Evolutionary conservation across 1,140 invertebrate genomes (phyloP).

Genomic region (Anadara kagoshimensis): DNA sequence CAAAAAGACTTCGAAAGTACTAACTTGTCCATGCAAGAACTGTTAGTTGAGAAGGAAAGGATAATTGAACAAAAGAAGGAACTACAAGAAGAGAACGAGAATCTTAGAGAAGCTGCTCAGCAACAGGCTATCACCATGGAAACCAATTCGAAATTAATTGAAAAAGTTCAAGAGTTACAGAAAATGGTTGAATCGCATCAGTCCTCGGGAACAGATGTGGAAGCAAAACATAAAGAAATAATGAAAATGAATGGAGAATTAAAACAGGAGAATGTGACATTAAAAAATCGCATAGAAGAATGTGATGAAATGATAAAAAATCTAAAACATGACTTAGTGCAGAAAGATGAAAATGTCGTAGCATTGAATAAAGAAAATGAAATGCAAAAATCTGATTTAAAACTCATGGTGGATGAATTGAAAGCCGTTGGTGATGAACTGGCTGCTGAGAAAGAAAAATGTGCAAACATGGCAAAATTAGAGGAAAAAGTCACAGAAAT

Average conservation of each 20-base stretch:
- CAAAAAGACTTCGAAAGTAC: slow-evolving; percentile 13
- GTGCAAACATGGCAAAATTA: no score
- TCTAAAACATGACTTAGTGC: slow-evolving; percentile 31
- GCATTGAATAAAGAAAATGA: slow-evolving; percentile 21
- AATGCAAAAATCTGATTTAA: neutral
- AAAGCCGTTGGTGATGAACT: neutral
- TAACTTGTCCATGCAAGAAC: slow-evolving; percentile 16
- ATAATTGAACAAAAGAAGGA: slow-evolving; percentile 26
- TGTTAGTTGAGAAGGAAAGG: slow-evolving; percentile 27
- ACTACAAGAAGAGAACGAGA: slow-evolving; percentile 22
- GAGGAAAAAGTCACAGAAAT: no score
- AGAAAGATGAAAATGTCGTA: slow-evolving; percentile 40
- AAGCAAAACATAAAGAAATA: no score
- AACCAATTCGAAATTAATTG: neutral
- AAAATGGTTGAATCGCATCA: slow-evolving; percentile 3
- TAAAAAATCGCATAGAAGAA: slow-evolving; percentile 22
- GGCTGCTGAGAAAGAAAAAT: slow-evolving; percentile 5
- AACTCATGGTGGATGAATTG: slow-evolving; percentile 1
- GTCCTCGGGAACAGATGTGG: neutral
- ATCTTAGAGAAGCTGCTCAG: slow-evolving; percentile 26
- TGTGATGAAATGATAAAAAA: slow-evolving; percentile 29
- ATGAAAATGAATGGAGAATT: neutral
- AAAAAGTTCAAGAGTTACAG: neutral
- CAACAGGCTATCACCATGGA: no score
- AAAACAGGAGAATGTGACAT: slow-evolving; percentile 15